Conservation (phyloP, 2,888 invertebrate species). For the Stegana nigrithorax region DNA sequence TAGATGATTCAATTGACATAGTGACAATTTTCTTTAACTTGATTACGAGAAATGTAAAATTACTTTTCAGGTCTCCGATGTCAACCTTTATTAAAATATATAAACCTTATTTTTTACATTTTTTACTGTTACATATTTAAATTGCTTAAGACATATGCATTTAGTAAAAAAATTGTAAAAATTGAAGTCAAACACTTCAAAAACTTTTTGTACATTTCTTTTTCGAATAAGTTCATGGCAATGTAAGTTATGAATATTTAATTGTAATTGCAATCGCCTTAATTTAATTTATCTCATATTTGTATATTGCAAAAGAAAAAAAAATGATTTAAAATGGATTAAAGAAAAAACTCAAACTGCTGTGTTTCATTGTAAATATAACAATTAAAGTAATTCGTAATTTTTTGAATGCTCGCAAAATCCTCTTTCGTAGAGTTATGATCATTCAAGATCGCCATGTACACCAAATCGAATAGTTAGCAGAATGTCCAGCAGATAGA, state of each 20-base stretch:
- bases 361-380: constrained; percentile 16
- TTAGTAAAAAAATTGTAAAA: constrained; percentile 4
- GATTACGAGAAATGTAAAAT: too few species aligned
- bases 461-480: constrained; percentile 65
- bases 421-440: not conserved
- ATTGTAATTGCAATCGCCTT: not conserved
- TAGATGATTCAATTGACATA: too few species aligned
- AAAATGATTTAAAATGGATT: too few species aligned
- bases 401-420: not conserved
- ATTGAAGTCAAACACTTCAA: not conserved
- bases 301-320: not conserved
- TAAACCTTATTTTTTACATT: not conserved
- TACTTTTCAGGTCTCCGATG: too few species aligned
- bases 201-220: constrained; percentile 23
- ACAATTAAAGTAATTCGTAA: too few species aligned
- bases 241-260: too few species aligned
- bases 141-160: not conserved
- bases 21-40: too few species aligned
- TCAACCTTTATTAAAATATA: too few species aligned
- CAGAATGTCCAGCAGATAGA: constrained; percentile 64
- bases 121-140: constrained; percentile 1
- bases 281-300: not conserved
- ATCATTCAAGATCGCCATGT: constrained; percentile 65
- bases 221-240: constrained; percentile 26
- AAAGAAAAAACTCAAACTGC: too few species aligned